Evolutionary conservation across 2,888 invertebrate genomes (phyloP).

Genomic region (Chironomus riparius): DNA sequence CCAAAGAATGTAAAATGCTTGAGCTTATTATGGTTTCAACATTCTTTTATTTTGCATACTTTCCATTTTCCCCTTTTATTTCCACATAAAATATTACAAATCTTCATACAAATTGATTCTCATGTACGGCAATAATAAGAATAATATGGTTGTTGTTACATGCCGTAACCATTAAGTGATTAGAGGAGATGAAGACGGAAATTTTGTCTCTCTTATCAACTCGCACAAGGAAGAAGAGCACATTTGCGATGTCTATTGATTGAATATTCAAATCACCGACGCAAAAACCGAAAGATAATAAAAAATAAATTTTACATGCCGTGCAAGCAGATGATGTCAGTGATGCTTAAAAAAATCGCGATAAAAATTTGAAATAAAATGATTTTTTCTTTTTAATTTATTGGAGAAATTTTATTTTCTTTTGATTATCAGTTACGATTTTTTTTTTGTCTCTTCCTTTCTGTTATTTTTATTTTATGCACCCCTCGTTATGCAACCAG

Average conservation of each 20-base stretch:
- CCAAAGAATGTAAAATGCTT: not conserved
- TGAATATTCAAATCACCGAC: constrained; percentile 25
- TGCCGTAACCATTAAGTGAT: not conserved
- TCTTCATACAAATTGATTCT: not conserved
- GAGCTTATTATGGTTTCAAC: constrained; percentile 3
- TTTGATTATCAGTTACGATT: not conserved
- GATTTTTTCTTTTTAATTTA: not conserved
- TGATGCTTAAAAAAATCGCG: not conserved
- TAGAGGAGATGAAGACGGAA: not conserved
- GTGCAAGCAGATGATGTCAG: constrained; percentile 19
- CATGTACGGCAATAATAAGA: not conserved
- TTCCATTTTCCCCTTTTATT: not conserved
- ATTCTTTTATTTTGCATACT: not conserved
- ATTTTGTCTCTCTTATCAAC: not conserved
- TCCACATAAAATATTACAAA: not conserved
- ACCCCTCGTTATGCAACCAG: constrained; percentile 10
- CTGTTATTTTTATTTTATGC: constrained; percentile 3
- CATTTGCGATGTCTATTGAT: not conserved
- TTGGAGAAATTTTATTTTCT: not conserved
- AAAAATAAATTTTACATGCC: not conserved
- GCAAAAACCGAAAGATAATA: constrained; percentile 12
- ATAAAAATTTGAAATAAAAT: not conserved
- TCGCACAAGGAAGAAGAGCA: not conserved
- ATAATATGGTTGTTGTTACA: too few species aligned
- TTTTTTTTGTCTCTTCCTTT: not conserved